Conservation (phyloP, 2,888 invertebrate genomes). For the Gryllus longicercus region DNA sequence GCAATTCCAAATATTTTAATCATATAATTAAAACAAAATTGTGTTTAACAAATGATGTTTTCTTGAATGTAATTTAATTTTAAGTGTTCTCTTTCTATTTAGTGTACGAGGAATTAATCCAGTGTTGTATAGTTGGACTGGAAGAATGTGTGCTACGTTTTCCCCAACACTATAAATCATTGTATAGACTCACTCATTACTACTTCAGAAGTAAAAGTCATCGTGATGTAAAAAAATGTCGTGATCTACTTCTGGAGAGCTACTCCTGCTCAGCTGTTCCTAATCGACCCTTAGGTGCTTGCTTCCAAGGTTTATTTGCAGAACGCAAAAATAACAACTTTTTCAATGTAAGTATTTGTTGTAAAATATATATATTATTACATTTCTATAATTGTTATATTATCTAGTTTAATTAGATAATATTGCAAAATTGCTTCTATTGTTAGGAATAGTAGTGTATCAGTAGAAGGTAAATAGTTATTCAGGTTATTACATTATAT, state of each 20-base stretch:
- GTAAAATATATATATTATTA: slow-evolving; percentile 20
- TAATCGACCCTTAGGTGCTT: slow-evolving; percentile 48
- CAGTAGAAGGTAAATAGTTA: too few relatives aligned
- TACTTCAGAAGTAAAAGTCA: slow-evolving; percentile 70
- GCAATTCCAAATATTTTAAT: too few relatives aligned
- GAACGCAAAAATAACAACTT: slow-evolving; percentile 83
- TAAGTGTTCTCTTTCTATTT: slow-evolving; percentile 27
- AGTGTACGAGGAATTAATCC: slow-evolving; percentile 47
- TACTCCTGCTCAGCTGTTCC: slow-evolving; percentile 50
- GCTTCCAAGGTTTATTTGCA: slow-evolving; percentile 76
- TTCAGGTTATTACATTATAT: too few relatives aligned
- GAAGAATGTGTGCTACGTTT: slow-evolving; percentile 82
- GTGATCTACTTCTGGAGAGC: slow-evolving; percentile 66
- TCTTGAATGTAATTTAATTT: too few relatives aligned
- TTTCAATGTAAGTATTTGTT: slow-evolving; percentile 66
- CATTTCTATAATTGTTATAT: neutral
- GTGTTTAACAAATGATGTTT: too few relatives aligned
- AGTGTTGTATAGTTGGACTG: slow-evolving; percentile 69
- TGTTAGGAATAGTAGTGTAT: too few relatives aligned
- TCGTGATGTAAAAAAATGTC: slow-evolving; percentile 65
- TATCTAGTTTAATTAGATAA: too few relatives aligned
- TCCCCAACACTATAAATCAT: slow-evolving; percentile 88
- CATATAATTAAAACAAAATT: too few relatives aligned
- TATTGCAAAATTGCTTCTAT: too few relatives aligned
- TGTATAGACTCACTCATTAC: slow-evolving; percentile 81